Conservation (phyloP, 2,888 invertebrate species). For the Calephelis perditalis region DNA sequence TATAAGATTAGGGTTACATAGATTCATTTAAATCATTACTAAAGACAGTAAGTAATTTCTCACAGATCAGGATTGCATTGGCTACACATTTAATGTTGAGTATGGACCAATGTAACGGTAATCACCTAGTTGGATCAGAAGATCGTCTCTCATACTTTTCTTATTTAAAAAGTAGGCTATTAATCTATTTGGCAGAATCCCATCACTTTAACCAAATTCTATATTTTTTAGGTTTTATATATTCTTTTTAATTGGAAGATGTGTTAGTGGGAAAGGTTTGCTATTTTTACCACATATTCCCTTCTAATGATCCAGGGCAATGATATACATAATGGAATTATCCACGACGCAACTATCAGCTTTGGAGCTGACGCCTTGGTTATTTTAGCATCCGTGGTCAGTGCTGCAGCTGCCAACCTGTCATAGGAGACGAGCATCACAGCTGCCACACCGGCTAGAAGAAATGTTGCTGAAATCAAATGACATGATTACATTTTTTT, state of each 20-base stretch:
- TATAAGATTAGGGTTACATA: too few species aligned
- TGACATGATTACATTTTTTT: not conserved
- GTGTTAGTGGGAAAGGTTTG: not conserved
- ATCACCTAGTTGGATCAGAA: too few species aligned
- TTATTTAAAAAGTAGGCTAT: too few species aligned
- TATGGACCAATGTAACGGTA: too few species aligned
- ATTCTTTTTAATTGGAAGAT: not conserved
- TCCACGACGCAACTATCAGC: constrained; percentile 83
- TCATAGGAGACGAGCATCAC: constrained; percentile 89
- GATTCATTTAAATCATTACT: too few species aligned
- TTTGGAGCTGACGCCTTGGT: constrained; percentile 81
- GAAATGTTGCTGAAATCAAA: constrained; percentile 77
- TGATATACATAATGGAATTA: constrained; percentile 80
- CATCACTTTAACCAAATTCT: too few species aligned
- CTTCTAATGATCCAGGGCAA: constrained; percentile 82
- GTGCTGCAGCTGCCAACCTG: constrained; percentile 87
- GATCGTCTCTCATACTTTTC: too few species aligned
- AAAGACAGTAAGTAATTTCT: too few species aligned
- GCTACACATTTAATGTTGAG: too few species aligned
- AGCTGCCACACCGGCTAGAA: constrained; percentile 87
- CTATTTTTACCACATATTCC: constrained; percentile 72
- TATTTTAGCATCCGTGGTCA: constrained; percentile 84
- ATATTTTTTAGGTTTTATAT: too few species aligned
- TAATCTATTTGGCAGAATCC: too few species aligned
- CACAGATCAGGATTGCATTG: too few species aligned